Evolutionary conservation across 2,797 vertebrate species (phyloP).

Genomic region (Rhinatrema bivittatum): DNA sequence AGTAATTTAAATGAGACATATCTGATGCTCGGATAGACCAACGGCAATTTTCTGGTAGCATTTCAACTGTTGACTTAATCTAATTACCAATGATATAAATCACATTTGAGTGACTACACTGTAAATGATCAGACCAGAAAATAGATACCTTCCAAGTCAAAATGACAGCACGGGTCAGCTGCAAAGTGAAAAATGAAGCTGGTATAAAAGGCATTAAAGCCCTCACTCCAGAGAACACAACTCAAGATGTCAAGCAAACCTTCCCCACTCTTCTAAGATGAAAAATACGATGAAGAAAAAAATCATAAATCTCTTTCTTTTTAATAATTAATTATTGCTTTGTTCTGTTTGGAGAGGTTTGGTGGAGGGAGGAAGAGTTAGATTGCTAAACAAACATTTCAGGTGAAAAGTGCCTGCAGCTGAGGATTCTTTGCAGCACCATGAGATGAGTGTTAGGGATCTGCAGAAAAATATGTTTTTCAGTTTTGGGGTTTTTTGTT

Average conservation of each 20-base stretch:
- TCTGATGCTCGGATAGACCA: slow-evolving; percentile 9
- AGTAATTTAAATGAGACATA: slow-evolving; percentile 30
- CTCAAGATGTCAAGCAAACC: neutral
- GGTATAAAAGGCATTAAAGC: neutral
- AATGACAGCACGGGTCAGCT: slow-evolving; percentile 9
- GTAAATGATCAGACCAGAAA: slow-evolving; percentile 24
- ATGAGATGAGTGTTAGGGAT: no score
- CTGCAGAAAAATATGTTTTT: no score
- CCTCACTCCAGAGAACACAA: neutral
- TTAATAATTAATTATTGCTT: no score
- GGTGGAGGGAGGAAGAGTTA: no score
- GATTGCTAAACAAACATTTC: no score
- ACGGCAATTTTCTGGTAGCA: slow-evolving; percentile 12
- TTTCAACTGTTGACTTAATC: slow-evolving; percentile 18
- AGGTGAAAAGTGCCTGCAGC: no score
- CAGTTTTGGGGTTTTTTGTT: no score
- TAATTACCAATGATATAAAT: slow-evolving; percentile 22
- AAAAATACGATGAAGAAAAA: no score
- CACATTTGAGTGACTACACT: slow-evolving; percentile 14
- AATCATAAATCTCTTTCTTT: no score
- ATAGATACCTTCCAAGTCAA: slow-evolving; percentile 1
- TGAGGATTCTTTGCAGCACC: no score
- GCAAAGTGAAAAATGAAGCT: slow-evolving; percentile 4
- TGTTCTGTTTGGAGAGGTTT: no score
- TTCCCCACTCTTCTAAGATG: no score